These are phyloP conservation scores for Nothoprocta pentlandii DNA, from an alignment of 2,113 vertebrate genomes.

Conservation along the genomic window DNA sequence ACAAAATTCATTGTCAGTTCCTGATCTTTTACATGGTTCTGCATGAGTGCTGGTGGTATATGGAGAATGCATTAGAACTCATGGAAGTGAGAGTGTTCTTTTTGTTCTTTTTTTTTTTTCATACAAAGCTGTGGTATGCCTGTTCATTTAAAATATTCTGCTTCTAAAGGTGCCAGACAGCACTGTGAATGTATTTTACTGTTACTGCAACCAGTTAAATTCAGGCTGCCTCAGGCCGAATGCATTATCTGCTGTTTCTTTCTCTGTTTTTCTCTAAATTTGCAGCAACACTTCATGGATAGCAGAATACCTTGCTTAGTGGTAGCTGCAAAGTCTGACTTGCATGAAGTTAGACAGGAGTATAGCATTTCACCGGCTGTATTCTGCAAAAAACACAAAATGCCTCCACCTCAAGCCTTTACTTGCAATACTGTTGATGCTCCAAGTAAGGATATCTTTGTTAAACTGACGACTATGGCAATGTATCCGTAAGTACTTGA, in stretches of 20 bases:
- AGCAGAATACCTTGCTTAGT: conserved; percentile 96
- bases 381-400: conserved; percentile 98
- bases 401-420: conserved; percentile 96
- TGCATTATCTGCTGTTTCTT: neutral
- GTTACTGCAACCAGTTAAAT: neutral
- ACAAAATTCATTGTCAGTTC: neutral
- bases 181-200: neutral
- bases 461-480: conserved; percentile 97
- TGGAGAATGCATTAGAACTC: neutral
- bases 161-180: neutral
- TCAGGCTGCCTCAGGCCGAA: neutral
- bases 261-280: conserved; percentile 32
- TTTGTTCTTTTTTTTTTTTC: neutral
- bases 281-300: conserved; percentile 96
- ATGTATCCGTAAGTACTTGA: conserved; percentile 97
- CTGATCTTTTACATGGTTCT: neutral
- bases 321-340: conserved; percentile 93
- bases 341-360: conserved; percentile 94
- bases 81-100: neutral
- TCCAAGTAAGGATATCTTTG: conserved; percentile 94
- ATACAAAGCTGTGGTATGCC: neutral
- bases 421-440: conserved; percentile 89
- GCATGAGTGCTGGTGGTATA: neutral
- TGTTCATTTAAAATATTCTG: neutral
- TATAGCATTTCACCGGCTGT: conserved; percentile 90